Percentiles rank a stretch among this genome's conserved stretches.
These are phyloP conservation scores for Stictonetta naevosa DNA, from an alignment of 2,113 vertebrate genomes.

Conservation along the genomic window DNA sequence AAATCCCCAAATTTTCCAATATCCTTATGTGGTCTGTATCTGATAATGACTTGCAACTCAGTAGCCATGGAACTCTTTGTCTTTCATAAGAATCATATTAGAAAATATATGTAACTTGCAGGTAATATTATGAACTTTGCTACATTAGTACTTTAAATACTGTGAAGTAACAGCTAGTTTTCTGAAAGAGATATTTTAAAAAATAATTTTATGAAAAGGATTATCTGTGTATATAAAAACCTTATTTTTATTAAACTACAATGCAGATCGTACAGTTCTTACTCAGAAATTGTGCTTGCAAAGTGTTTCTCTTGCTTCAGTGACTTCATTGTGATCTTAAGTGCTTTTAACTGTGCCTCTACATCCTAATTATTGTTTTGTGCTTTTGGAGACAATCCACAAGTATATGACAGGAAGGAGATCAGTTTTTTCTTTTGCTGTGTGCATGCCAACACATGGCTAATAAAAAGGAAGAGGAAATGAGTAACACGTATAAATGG, in stretches of 20 bases:
- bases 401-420: constrained; percentile 62
- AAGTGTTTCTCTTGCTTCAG: neutral
- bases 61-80: neutral
- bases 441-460: neutral
- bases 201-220: neutral
- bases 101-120: neutral
- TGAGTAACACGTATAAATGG: constrained; percentile 44
- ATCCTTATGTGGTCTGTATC: neutral
- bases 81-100: neutral
- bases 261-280: neutral
- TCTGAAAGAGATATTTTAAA: neutral
- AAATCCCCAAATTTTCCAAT: neutral
- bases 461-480: constrained; percentile 69
- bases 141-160: neutral
- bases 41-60: neutral
- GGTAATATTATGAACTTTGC: neutral
- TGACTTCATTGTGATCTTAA: constrained; percentile 5
- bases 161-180: neutral
- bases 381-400: constrained; percentile 18
- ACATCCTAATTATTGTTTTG: constrained; percentile 47
- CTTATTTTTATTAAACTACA: neutral
- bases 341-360: constrained; percentile 25
- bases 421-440: constrained; percentile 50
- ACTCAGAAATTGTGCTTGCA: neutral
- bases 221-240: neutral